These are phyloP conservation scores for Epistrophe grossulariae DNA, from an alignment of 2,888 invertebrate species.

Conservation along the genomic window DNA sequence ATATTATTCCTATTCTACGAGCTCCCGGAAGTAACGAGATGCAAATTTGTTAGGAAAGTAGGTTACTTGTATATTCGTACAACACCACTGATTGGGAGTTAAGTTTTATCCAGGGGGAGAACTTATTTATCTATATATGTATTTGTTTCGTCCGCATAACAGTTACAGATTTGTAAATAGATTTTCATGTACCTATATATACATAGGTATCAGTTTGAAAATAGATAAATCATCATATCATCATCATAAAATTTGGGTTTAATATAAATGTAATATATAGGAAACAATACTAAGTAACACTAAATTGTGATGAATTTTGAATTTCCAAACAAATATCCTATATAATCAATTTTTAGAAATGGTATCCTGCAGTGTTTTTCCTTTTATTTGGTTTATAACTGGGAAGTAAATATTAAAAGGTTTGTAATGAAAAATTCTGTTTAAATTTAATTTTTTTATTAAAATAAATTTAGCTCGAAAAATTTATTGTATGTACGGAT, in stretches of 20 bases:
- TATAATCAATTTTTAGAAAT: too few relatives aligned
- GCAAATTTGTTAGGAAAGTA: slow-evolving; percentile 8
- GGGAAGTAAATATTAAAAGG: too few relatives aligned
- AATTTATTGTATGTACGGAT: too few relatives aligned
- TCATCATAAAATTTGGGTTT: not conserved
- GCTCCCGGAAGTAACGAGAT: slow-evolving; percentile 13
- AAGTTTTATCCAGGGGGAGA: not conserved
- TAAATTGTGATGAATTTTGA: too few relatives aligned
- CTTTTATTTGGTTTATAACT: too few relatives aligned
- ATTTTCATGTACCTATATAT: not conserved
- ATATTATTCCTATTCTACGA: slow-evolving; percentile 15
- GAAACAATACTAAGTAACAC: too few relatives aligned
- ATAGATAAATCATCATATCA: slow-evolving; percentile 21
- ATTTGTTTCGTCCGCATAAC: not conserved
- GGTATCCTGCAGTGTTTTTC: too few relatives aligned
- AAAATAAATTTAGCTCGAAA: too few relatives aligned
- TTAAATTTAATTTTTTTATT: too few relatives aligned
- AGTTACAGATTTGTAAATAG: not conserved
- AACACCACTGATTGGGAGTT: not conserved
- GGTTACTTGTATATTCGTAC: not conserved
- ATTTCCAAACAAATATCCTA: too few relatives aligned
- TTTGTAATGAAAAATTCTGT: too few relatives aligned
- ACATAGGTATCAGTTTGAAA: not conserved
- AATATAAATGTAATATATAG: too few relatives aligned
- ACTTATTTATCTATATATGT: not conserved